These are phyloP conservation scores for Prunella strophiata DNA, from an alignment of 2,797 vertebrate genomes.

Conservation along the genomic window DNA sequence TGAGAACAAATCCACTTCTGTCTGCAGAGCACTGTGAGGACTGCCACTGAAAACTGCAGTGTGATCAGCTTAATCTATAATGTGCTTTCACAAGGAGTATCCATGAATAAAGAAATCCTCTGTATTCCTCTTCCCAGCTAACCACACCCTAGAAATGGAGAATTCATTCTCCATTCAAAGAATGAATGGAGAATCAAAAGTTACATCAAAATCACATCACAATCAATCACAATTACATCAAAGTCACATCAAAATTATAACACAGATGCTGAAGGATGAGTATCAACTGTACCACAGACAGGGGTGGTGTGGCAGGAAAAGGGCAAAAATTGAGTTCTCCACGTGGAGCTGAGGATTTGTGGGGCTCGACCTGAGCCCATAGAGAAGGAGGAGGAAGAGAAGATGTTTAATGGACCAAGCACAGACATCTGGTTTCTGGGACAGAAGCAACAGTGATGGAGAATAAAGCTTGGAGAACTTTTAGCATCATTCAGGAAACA, in stretches of 20 bases:
- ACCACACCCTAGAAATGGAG: not conserved
- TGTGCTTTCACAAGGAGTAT: not conserved
- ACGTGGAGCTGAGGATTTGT: not conserved
- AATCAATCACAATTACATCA: too few species aligned
- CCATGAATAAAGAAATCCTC: not conserved
- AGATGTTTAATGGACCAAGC: not conserved
- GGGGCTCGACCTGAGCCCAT: not conserved
- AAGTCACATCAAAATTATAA: not conserved
- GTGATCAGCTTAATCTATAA: not conserved
- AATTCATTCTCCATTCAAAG: not conserved
- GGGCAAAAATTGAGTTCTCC: not conserved
- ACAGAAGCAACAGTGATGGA: not conserved
- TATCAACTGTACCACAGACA: not conserved
- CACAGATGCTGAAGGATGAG: not conserved
- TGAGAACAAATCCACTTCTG: slow-evolving; percentile 10
- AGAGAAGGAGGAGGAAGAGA: not conserved
- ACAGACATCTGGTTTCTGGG: not conserved
- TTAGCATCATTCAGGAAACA: not conserved
- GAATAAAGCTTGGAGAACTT: not conserved
- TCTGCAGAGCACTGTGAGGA: not conserved
- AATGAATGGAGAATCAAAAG: too few species aligned
- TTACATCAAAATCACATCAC: too few species aligned
- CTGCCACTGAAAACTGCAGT: not conserved
- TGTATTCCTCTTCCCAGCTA: not conserved
- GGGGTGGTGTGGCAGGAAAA: not conserved